Conservation (phyloP, 2,888 invertebrate species). For the Dolomedes plantarius region DNA sequence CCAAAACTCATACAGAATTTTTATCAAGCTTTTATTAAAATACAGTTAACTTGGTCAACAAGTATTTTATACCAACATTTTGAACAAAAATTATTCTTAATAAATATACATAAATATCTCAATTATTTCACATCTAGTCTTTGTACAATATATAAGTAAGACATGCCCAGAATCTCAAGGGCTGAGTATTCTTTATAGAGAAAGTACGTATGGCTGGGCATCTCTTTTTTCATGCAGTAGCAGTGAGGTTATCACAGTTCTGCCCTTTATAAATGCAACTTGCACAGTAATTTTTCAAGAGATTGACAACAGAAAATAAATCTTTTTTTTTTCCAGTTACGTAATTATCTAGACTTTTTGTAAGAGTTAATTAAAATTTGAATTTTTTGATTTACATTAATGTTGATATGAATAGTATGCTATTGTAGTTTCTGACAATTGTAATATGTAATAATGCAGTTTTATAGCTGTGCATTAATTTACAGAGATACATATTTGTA, state of each 20-base stretch:
- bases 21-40: conserved; percentile 65
- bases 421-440: no score
- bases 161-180: conserved; percentile 38
- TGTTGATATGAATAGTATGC: no score
- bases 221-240: conserved; percentile 35
- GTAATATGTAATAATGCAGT: no score
- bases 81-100: conserved; percentile 62
- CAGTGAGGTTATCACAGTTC: conserved; percentile 67
- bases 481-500: no score
- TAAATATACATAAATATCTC: conserved; percentile 70
- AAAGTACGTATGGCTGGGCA: conserved; percentile 57
- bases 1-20: no score
- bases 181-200: conserved; percentile 32
- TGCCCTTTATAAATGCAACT: conserved; percentile 25
- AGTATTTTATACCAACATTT: conserved; percentile 71
- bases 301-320: not conserved
- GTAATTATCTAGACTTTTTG: no score
- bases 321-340: not conserved
- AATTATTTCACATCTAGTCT: conserved; percentile 59
- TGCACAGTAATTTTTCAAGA: not conserved
- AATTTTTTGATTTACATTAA: no score
- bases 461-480: no score
- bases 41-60: conserved; percentile 71
- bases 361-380: no score
- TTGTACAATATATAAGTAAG: conserved; percentile 64